Base-by-base conservation (phyloP, 2,888 invertebrate species). In the Macrosiphum euphorbiae region DNA sequence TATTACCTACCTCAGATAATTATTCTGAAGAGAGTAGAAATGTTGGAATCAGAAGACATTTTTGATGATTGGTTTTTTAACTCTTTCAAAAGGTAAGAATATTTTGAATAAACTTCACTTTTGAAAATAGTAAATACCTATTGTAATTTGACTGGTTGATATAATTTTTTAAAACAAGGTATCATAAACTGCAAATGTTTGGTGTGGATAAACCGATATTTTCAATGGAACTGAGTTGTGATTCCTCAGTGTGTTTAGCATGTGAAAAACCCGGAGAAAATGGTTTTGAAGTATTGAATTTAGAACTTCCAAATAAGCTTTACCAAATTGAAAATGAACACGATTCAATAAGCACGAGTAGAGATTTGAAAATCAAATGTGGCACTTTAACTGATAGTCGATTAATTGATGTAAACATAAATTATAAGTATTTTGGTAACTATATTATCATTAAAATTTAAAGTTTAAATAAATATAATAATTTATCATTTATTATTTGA, bases 151-250 rank as follows among this genome's bases (percentile, higher is more conserved):
- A 20, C 24, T 78, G 16, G 28, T 20, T 28, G n/a, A n/a, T 86
- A 41, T 41, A 26, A 26, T 50, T n/a, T 88, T 35, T 55, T 67
- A 24, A 41, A n/a, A 58, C 35, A 52, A 94, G 94, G 24, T 94
- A 94, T 58, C 86, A 94, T 50, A 94, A 94, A 67, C 28, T 94
- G 28, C 94, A 94, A 94, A 94, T 94, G 90, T 94, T 94, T 67
- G 52, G 52, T 44, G 24, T 94, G 35, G 86, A 94, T 67, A 94
- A 94, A 44, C 90, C 94, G 0, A 61, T 94, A 28, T 13, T 87
- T 13, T 55, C 94, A 35, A 90, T 94, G 67, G 94, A 94, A 52
- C 28, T 90, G 28, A 94, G 94, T 90, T 52, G 86, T 52, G 13
- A 85, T 86, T 61, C 61, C 0, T 67, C 90, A 5, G n/a, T 94